Percentiles rank a stretch among this genome's conserved stretches.
Conservation (phyloP, 2,113 vertebrate genomes). For the Paramormyrops kingsleyae region DNA sequence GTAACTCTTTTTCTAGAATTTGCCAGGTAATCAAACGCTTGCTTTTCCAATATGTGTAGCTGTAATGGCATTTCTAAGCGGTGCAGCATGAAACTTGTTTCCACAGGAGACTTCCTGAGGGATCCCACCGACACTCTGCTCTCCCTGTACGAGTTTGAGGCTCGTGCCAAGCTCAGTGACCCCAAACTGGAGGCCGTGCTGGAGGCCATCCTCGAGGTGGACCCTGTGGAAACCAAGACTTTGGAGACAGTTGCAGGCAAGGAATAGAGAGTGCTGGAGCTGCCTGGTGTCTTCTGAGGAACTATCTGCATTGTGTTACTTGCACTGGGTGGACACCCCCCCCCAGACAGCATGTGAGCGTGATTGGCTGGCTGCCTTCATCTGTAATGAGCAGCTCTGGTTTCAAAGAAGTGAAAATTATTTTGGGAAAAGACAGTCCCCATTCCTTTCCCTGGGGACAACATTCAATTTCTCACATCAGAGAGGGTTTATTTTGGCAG, state of each 20-base stretch:
- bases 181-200: constrained; percentile 65
- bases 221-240: constrained; percentile 67
- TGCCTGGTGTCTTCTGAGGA: background rate
- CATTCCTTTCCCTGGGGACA: background rate
- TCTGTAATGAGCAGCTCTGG: background rate
- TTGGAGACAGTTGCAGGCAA: constrained; percentile 81
- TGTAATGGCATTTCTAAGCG: background rate
- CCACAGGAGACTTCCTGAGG: constrained; percentile 60
- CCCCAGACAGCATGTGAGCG: background rate
- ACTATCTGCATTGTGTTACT: background rate
- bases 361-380: background rate
- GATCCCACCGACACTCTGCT: constrained; percentile 75
- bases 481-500: background rate
- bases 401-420: constrained; percentile 5
- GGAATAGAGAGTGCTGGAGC: background rate
- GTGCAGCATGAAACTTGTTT: background rate
- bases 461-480: background rate
- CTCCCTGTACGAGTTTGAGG: constrained; percentile 87
- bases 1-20: background rate
- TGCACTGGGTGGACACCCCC: background rate
- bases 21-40: background rate
- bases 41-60: background rate
- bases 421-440: background rate
- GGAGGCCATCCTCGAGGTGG: constrained; percentile 72
- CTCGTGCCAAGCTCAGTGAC: constrained; percentile 77